Evolutionary conservation across 2,888 invertebrate species (phyloP), one percentile per base, ranked within the genome.

Genomic region (Phlogophora meticulosa): DNA sequence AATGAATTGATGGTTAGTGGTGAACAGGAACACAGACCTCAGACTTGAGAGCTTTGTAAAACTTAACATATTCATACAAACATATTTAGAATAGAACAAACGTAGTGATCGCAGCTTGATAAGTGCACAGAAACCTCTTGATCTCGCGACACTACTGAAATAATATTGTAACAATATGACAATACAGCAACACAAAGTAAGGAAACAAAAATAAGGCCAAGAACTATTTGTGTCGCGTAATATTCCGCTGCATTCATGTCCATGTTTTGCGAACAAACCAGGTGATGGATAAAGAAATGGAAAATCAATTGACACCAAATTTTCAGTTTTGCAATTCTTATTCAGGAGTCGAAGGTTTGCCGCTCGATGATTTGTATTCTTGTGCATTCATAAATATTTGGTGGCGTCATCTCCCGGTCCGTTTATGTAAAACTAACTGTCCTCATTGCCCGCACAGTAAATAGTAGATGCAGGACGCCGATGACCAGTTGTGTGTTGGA

Each of bases 381-480:
- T 72, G 72, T 80, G 73, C 49, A 72, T 78, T 77, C 66, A 73
- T 62, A 71, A 75, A 80, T 71, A 38, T 58, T 77, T 66, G 46
- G 36, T 56, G 48, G 56, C 66, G 57, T 76, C 66, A 68, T 52
- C 45, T 65, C 61, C 34, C n/a, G 34, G 55, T 28, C 36, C 28
- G 66, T 68, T 63, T 74, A 81, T 81, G 66, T 59, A 62, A 70
- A 71, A 61, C 58, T 32, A 42, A 56, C 42, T 59, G 66, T 49
- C 32, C 63, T 59, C 57, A 64, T 73, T 69, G 63, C 10, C 46
- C 32, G 58, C 28, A 43, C 49, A 61, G 59, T 32, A 45, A 72
- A 57, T 15, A 51, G 42, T 51, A 22, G 36, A 46, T 46, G 38
- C 45, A 40, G 58, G 24, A 49, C 10, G 22, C 49, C n/a, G 42